Base-by-base conservation (phyloP, 2,888 invertebrate species). In the Drosophila histrio region DNA sequence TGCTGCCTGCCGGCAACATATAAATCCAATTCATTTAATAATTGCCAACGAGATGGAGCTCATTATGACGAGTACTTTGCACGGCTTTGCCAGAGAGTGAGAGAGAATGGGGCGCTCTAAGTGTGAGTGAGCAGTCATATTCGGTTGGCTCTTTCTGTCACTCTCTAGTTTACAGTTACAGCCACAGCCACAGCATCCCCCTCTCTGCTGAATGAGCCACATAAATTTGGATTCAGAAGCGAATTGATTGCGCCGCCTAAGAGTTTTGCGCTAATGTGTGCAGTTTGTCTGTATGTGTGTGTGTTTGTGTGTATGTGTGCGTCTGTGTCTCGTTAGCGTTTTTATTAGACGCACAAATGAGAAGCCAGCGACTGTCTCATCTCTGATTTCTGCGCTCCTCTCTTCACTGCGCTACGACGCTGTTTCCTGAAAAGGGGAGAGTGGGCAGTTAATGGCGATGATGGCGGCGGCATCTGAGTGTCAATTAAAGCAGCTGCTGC, bases 21-120 rank as follows among this genome's bases (percentile, higher is more conserved):
- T 88, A 89, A 89, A 89, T 89, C 88, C 89, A 89, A 89, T 89
- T 90, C 90, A 90, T 90, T 90, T 90, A 89, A 90, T 90, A 90
- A 90, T 90, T 90, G 90, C 90, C 89, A 90, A 80, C 88, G 84
- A 89, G 90, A 90, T 90, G 89, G 88, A 87, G 89, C 90, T 90
- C 90, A 90, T 90, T 90, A 90, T 83, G 77, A 82, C 64, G 89
- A 84, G 87, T 87, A 86, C 85, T 85, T 85, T 87, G 88, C 88
- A 87, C 85, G 87, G 85, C 88, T 85, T 88, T 85, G 76, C 60
- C 74, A 26, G 38, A 22, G 41, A 32, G 50, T 38, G 58, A 47
- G 60, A 32, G 63, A 43, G 54, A 38, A 21, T 22, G 44, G 57
- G 56, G 8, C 19, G 15, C 26, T 62, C 50, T n/a, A 53, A 22